Evolutionary conservation across 2,113 vertebrate species (phyloP), one percentile per base, ranked within the genome.

Genomic region (Alethe castanea): DNA sequence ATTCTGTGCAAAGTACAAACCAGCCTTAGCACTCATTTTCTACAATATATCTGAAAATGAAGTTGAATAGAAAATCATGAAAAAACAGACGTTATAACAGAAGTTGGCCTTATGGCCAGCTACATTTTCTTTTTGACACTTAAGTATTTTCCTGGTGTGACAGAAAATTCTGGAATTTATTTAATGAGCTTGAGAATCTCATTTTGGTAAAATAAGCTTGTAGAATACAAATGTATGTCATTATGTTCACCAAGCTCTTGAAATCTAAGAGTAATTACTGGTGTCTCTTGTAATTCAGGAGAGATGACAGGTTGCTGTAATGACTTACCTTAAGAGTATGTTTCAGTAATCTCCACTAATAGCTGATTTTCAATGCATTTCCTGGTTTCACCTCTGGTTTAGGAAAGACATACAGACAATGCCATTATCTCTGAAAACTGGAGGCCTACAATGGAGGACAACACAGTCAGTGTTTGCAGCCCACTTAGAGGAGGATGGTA

Each of bases 71-170:
- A 93, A 92, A 93, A 86, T 77, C 6, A 52, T 70, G 67, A 66
- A 66, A 88, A 94, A 73, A 70, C 90, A 95, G 88, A 94, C 95
- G 54, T 66, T 95, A 52, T n/a, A 93, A 88, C 92, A 97, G 95
- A 96, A 96, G 88, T 82, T 94, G 90, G 81, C 79, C 74, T 96
- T 96, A 95, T 86, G 94, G 94, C 40, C 62, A 47, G 62, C 59
- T 88, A 61, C 5, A 3, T 86, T 92, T 93, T 93, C 78, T 86
- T 95, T 86, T 66, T 92, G 82, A 93, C 50, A 81, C 80, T 91
- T 76, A 86, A 80, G 31, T 88, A 19, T 93, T 92, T 93, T 88
- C 47, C 76, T 95, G 76, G 76, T 15, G 4, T 72, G 76, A 74
- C 14, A 70, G 72, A 95, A 96, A 90, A 83, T 83, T 86, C 79